A percentile compares a stretch with the other conserved stretches of the same genome.
Conservation (phyloP, 2,888 invertebrate genomes). For the Margaritifera margaritifera region DNA sequence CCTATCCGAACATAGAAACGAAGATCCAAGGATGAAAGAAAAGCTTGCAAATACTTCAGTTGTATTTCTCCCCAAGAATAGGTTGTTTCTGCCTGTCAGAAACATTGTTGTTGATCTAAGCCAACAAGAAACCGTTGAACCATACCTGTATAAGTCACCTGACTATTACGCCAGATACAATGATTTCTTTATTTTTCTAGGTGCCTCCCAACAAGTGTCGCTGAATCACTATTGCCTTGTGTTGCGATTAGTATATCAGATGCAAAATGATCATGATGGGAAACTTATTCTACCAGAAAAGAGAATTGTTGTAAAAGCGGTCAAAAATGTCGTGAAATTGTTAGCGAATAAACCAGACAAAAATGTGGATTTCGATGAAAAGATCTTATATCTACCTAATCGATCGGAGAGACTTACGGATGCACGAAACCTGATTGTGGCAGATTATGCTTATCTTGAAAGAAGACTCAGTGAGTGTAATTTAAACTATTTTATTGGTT, state of each 20-base stretch:
- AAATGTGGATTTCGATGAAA: neutral
- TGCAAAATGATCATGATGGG: constrained; percentile 13
- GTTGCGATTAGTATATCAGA: neutral
- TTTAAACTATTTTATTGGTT: too few relatives aligned
- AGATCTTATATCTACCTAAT: constrained; percentile 17
- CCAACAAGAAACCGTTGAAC: too few relatives aligned
- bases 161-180: too few relatives aligned
- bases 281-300: constrained; percentile 38
- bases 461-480: constrained; percentile 2
- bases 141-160: too few relatives aligned
- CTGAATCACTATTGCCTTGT: too few relatives aligned
- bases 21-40: neutral
- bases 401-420: constrained; percentile 3
- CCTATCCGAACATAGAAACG: neutral
- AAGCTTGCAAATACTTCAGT: neutral
- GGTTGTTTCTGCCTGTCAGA: neutral
- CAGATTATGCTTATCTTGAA: constrained; percentile 17
- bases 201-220: too few relatives aligned
- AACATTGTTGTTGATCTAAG: constrained; percentile 1
- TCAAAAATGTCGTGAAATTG: neutral
- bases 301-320: neutral
- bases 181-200: too few relatives aligned
- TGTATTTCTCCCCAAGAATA: constrained; percentile 11
- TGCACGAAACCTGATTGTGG: constrained; percentile 18
- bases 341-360: neutral